Percentiles rank a stretch among this genome's conserved stretches.
These are phyloP conservation scores for Maconellicoccus hirsutus DNA, from an alignment of 1,140 invertebrate species.

Conservation along the genomic window DNA sequence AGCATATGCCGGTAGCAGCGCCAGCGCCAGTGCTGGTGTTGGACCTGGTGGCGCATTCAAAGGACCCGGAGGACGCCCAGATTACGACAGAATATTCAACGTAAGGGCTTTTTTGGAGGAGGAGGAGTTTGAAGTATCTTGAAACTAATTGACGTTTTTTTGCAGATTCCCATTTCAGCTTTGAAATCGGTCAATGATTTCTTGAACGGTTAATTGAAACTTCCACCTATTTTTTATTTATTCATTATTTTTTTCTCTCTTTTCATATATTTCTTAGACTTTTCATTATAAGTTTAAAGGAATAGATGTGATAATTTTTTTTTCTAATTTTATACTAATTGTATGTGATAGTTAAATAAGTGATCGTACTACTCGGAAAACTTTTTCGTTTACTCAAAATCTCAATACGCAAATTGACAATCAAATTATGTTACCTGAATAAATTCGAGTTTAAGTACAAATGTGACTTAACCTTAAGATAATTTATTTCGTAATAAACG, in stretches of 20 bases:
- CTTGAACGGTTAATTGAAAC: conserved; percentile 24
- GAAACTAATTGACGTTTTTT: too few species aligned
- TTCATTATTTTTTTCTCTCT: conserved; percentile 2
- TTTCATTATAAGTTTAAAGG: neutral
- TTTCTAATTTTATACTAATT: neutral
- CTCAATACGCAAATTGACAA: too few species aligned
- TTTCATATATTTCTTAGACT: neutral
- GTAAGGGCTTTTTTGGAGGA: conserved; percentile 16
- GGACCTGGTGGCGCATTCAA: neutral
- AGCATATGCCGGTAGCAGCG: neutral
- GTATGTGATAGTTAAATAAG: neutral
- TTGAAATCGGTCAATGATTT: conserved; percentile 25
- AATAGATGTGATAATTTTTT: neutral
- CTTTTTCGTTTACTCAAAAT: too few species aligned
- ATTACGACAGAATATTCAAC: conserved; percentile 25
- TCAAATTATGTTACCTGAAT: too few species aligned
- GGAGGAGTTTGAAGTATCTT: too few species aligned
- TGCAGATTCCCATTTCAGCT: conserved; percentile 25
- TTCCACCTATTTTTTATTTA: neutral
- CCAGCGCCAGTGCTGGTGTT: neutral
- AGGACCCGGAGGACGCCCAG: neutral
- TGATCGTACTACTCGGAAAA: too few species aligned
- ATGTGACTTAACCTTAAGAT: neutral
- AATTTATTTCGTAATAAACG: neutral
- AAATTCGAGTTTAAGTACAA: neutral